phyloP scores from a whole-genome alignment of 2,888 invertebrate genomes.

The Clusia tigrina region DNA sequence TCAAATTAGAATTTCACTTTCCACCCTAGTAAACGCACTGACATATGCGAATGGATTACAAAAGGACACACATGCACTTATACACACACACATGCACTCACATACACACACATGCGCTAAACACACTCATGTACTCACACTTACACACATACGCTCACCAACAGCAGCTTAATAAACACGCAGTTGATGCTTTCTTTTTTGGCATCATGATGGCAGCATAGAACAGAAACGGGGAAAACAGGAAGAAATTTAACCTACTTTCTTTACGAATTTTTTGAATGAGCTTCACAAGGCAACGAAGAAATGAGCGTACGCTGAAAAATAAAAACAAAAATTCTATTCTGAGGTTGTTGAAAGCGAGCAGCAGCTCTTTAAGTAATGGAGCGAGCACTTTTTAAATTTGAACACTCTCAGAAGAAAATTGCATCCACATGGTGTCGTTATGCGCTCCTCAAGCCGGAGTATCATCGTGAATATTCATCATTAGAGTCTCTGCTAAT shows the following conservation, averaged over 20 bases:
- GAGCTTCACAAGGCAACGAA: not conserved
- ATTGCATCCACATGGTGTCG: not conserved
- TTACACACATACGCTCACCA: not conserved
- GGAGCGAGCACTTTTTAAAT: not conserved
- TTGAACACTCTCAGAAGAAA: not conserved
- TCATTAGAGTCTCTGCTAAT: too few species aligned
- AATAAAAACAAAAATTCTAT: not conserved
- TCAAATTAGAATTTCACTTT: not conserved
- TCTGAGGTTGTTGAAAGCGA: not conserved
- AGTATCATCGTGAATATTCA: too few species aligned
- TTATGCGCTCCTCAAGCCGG: too few species aligned
- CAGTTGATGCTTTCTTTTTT: not conserved
- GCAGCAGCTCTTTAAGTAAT: not conserved
- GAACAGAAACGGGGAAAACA: not conserved
- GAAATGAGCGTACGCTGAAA: not conserved
- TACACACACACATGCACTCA: conserved; percentile 19
- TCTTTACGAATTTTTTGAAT: not conserved
- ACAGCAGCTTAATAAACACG: not conserved
- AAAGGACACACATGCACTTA: conserved; percentile 41
- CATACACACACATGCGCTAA: not conserved
- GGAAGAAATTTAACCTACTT: conserved; percentile 5
- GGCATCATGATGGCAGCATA: not conserved
- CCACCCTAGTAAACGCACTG: too few species aligned
- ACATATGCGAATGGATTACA: not conserved
- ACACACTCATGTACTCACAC: not conserved